Evolutionary conservation across 2,113 vertebrate species (phyloP).

Genomic region (Stigmatopora nigra): DNA sequence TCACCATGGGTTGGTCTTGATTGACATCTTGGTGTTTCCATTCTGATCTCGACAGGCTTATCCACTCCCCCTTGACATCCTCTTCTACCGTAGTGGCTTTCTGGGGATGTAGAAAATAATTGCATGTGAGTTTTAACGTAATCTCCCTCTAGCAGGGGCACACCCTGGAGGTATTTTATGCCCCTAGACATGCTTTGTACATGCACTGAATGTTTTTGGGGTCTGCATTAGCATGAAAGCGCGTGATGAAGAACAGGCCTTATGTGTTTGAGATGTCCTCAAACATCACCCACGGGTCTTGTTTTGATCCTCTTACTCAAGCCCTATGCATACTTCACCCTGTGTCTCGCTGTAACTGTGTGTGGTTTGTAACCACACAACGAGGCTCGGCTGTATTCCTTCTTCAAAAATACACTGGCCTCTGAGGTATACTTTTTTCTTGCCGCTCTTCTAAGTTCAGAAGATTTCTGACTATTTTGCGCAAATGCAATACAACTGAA

Average conservation of each 20-base stretch:
- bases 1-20: slow-evolving; percentile 30
- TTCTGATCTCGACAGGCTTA: slow-evolving; percentile 48
- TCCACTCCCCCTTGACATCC: slow-evolving; percentile 33
- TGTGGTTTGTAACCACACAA: slow-evolving; percentile 23
- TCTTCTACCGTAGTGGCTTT: slow-evolving; percentile 21
- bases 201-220: slow-evolving; percentile 15
- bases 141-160: not conserved
- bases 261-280: slow-evolving; percentile 49
- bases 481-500: slow-evolving; percentile 28
- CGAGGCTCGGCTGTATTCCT: slow-evolving; percentile 50
- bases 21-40: slow-evolving; percentile 40
- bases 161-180: slow-evolving; percentile 5
- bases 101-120: slow-evolving; percentile 4
- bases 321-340: slow-evolving; percentile 29
- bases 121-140: slow-evolving; percentile 21
- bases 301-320: slow-evolving; percentile 60
- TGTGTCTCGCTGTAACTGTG: slow-evolving; percentile 25
- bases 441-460: slow-evolving; percentile 46
- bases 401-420: slow-evolving; percentile 38
- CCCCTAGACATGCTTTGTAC: slow-evolving; percentile 15
- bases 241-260: slow-evolving; percentile 34
- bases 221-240: slow-evolving; percentile 14
- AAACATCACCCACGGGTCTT: slow-evolving; percentile 59
- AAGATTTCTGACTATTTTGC: slow-evolving; percentile 34
- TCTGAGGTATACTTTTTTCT: slow-evolving; percentile 52